A percentile compares a stretch with the other conserved stretches of the same genome.
phyloP scores from a whole-genome alignment of 92 coral and sea anemone species.

The Palythoa heliodiscus region DNA sequence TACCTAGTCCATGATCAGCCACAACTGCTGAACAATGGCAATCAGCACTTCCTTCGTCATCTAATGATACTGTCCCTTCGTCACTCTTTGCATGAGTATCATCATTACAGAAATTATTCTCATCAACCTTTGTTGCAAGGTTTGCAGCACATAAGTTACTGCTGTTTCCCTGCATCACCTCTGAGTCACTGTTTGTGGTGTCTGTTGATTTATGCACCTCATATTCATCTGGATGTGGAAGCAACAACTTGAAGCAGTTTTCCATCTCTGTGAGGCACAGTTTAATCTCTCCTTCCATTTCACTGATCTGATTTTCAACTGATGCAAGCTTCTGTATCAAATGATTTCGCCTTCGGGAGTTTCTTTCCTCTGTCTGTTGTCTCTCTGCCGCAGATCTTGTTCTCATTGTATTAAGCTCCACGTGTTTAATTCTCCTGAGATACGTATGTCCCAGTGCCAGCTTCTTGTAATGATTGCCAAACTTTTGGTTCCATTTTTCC shows the following conservation, averaged over 20 bases:
- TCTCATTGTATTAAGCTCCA: slow-evolving; percentile 69
- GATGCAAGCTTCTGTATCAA: slow-evolving; percentile 70
- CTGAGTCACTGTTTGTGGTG: not conserved
- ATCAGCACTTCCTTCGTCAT: slow-evolving; percentile 2
- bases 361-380: slow-evolving; percentile 69
- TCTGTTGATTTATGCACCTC: slow-evolving; percentile 55
- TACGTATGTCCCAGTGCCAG: slow-evolving; percentile 87
- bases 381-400: slow-evolving; percentile 70
- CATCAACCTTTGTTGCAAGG: not conserved
- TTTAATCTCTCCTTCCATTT: slow-evolving; percentile 74
- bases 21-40: not conserved
- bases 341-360: slow-evolving; percentile 57
- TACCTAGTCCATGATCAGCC: slow-evolving; percentile 37
- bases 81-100: not conserved
- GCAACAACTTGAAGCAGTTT: slow-evolving; percentile 84
- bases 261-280: slow-evolving; percentile 82
- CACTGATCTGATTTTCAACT: slow-evolving; percentile 80
- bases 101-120: not conserved
- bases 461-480: slow-evolving; percentile 90
- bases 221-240: slow-evolving; percentile 95
- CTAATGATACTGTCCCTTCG: not conserved
- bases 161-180: not conserved
- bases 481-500: slow-evolving; percentile 86
- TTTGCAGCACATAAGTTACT: not conserved
- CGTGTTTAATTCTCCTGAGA: slow-evolving; percentile 79